Base-by-base conservation (phyloP, 2,888 invertebrate genomes). In the Fissipunctia ypsillon region DNA sequence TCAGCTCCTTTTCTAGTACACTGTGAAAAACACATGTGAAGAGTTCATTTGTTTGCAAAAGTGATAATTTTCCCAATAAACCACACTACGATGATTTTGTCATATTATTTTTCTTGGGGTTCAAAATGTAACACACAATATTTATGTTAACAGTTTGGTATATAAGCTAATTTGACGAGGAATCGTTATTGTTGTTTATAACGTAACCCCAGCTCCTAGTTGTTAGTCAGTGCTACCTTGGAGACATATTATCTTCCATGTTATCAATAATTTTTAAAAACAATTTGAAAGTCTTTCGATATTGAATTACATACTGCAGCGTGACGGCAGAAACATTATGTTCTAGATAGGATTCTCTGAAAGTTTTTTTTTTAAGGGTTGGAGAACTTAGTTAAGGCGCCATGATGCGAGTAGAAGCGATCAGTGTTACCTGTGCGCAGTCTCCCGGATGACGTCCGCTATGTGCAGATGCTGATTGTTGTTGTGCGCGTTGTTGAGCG, bases 1-100 rank as follows among this genome's bases (percentile, higher is more conserved):
- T 19, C 87, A 96, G 80, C 90, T 96, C 96, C 84, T 95, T 95
- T 84, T 95, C 95, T 48, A 96, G 88, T 41, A 95, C 94, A 31
- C 96, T 69, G 50, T 10, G 16, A 3, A 5, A 6, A 52, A 60
- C 3, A 31, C 5, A 22, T 1, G n/a, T 3, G 0, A 28, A 14
- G 31, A 50, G 31, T 25, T 19, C 3, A 12, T 25, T 38, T 6
- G 19, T 61, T 61, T 41, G 0, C 19, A 60, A n/a, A n/a, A 31
- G 10, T 60, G 10, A 9, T 38, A 0, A 25, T 60, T 38, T n/a
- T 0, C n/a, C 4, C 7, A 35, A 16, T 38, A 25, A n/a, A 1
- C 0, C 14, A 16, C 2, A 14, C n/a, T 35, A 38, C n/a, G 5
- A 2, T n/a, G 16, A n/a, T 60, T 59, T 31, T 22, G 31, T 22